Evolutionary conservation across 2,797 vertebrate genomes (phyloP), one percentile per base, ranked within the genome.

Genomic region (Takifugu rubripes): DNA sequence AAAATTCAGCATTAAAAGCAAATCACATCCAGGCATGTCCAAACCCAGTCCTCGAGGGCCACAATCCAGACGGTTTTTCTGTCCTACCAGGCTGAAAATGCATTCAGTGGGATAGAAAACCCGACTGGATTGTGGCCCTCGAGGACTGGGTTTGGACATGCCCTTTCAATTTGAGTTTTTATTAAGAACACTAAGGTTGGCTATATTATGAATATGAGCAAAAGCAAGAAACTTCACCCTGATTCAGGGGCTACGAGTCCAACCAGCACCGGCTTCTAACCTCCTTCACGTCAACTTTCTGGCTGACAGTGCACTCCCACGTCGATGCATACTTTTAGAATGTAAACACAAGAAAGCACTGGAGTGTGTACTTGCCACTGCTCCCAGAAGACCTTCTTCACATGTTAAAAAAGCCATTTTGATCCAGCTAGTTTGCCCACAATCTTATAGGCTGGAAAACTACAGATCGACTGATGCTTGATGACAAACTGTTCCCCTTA

Each of bases 381-480:
- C 72, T 84, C 79, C 76, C 75, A 66, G 56, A 57, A 52, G 81
- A 79, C 47, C 58, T 56, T 55, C 24, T 69, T 78, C 69, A 81
- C 84, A 85, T 77, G 74, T 84, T 85, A 84, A 85, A 40, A 45
- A 65, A 36, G 47, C 53, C 66, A 56, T 70, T 82, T 87, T 84
- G 84, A 87, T 76, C 68, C 57, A 66, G 66, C 55, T 36, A 60
- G 29, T 49, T 49, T 49, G 36, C 44, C 31, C 2, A 31, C 56
- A 52, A 36, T 59, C 51, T 16, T 16, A 17, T 29, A 27, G 33
- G 29, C 56, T 56, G 25, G 43, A 45, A 44, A 55, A 46, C 15
- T 5, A 52, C 16, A 40, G 50, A 52, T 49, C 21, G 43, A 50
- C 33, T 47, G 36, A 31, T 27, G 58, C 5, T 31, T 31, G 29